A percentile compares a stretch with the other conserved stretches of the same genome.
Conservation (phyloP, 2,797 vertebrate species). For the Neostethus bicornis region DNA sequence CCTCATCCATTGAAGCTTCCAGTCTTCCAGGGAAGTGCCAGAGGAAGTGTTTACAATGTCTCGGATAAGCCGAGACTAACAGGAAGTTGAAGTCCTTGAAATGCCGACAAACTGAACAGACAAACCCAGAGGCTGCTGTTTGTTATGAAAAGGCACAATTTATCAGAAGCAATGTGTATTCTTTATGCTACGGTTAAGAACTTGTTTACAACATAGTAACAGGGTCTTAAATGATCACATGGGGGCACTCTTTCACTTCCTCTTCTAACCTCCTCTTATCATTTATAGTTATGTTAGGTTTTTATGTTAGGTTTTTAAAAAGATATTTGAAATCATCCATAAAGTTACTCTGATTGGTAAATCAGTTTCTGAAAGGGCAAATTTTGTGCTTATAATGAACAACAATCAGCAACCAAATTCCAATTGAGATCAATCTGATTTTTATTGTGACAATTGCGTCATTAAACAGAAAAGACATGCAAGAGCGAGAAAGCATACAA, state of each 20-base stretch:
- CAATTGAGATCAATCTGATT: no score
- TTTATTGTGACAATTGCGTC: constrained; percentile 38
- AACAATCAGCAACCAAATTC: no score
- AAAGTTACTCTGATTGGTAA: no score
- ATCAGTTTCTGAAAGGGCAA: background rate
- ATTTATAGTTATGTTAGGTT: background rate
- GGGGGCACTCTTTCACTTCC: constrained; percentile 67
- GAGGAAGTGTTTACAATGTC: constrained; percentile 54
- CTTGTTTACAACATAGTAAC: no score
- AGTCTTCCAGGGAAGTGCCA: constrained; percentile 44
- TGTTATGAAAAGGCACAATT: background rate
- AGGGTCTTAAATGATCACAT: no score
- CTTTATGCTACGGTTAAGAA: background rate
- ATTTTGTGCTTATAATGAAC: no score
- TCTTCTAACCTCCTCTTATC: background rate
- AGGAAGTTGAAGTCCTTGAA: constrained; percentile 33
- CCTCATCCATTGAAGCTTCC: background rate
- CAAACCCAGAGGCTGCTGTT: background rate
- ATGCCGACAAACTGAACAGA: constrained; percentile 23
- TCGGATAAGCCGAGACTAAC: constrained; percentile 16
- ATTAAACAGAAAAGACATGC: constrained; percentile 59
- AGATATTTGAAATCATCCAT: no score
- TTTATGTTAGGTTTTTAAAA: background rate
- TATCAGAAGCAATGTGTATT: background rate
- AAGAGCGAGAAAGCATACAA: background rate